Conservation (phyloP, 1,140 invertebrate genomes). For the Zaprionus capensis region DNA sequence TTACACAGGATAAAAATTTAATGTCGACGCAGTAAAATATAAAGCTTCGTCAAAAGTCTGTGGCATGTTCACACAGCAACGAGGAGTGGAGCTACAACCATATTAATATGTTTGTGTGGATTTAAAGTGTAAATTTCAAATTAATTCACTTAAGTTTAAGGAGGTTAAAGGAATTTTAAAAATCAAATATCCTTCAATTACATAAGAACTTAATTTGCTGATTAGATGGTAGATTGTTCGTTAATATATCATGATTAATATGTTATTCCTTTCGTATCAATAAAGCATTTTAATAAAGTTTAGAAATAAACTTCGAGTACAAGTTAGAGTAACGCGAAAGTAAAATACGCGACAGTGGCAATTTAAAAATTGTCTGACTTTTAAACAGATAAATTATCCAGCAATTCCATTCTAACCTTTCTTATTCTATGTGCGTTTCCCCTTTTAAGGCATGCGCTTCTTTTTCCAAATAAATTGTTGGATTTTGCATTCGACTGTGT, state of each 20-base stretch:
- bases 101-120: not conserved
- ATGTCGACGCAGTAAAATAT: constrained; percentile 18
- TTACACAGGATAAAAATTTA: constrained; percentile 36
- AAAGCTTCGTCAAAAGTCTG: constrained; percentile 26
- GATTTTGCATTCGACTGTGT: no score
- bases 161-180: not conserved
- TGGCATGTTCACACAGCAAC: constrained; percentile 4
- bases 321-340: no score
- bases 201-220: not conserved
- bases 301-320: not conserved
- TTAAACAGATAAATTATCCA: not conserved
- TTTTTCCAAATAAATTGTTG: no score
- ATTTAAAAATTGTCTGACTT: not conserved
- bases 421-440: not conserved
- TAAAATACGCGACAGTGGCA: no score
- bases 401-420: not conserved
- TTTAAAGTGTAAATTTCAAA: constrained; percentile 13
- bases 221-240: not conserved
- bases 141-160: constrained; percentile 17
- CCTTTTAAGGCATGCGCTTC: no score
- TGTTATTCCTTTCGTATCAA: no score
- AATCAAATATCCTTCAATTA: not conserved
- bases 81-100: not conserved
- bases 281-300: not conserved
- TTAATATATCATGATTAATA: no score